A percentile compares a stretch with the other conserved stretches of the same genome.
Conservation (phyloP, 1,140 invertebrate genomes). For the Diorhabda elongata region DNA sequence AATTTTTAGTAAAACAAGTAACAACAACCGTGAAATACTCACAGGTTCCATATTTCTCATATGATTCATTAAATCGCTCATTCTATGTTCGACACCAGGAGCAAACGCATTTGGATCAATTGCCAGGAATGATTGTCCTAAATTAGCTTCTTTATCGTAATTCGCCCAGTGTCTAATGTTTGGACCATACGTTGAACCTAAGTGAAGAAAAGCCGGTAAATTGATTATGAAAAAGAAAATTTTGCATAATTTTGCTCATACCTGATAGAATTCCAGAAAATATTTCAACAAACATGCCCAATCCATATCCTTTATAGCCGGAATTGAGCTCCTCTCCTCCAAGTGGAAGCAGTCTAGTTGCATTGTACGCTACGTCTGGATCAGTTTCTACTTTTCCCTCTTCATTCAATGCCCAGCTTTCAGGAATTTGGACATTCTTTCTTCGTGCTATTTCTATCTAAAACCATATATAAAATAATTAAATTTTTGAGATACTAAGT, state of each 20-base stretch:
- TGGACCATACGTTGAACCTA: conserved; percentile 62
- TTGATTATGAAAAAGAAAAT: too few relatives aligned
- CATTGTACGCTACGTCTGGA: conserved; percentile 59
- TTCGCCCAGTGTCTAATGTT: conserved; percentile 74
- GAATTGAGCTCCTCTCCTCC: conserved; percentile 67
- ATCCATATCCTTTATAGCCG: conserved; percentile 89
- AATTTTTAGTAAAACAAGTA: too few relatives aligned
- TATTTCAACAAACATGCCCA: conserved; percentile 82
- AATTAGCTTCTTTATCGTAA: conserved; percentile 58
- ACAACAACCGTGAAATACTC: background rate
- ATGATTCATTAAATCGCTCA: conserved; percentile 47
- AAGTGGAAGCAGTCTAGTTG: conserved; percentile 72
- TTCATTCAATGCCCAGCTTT: conserved; percentile 78
- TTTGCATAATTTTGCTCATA: conserved; percentile 20
- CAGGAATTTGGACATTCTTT: conserved; percentile 56
- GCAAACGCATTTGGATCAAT: conserved; percentile 82
- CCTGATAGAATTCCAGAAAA: conserved; percentile 71
- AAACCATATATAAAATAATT: background rate
- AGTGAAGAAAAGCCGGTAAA: background rate
- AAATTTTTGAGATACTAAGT: background rate
- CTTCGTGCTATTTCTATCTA: conserved; percentile 31
- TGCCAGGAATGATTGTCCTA: conserved; percentile 90
- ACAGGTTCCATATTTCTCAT: conserved; percentile 34
- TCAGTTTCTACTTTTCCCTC: conserved; percentile 66
- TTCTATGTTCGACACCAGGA: conserved; percentile 70